phyloP scores from a whole-genome alignment of 2,113 vertebrate species.

The Apteryx mantelli region DNA sequence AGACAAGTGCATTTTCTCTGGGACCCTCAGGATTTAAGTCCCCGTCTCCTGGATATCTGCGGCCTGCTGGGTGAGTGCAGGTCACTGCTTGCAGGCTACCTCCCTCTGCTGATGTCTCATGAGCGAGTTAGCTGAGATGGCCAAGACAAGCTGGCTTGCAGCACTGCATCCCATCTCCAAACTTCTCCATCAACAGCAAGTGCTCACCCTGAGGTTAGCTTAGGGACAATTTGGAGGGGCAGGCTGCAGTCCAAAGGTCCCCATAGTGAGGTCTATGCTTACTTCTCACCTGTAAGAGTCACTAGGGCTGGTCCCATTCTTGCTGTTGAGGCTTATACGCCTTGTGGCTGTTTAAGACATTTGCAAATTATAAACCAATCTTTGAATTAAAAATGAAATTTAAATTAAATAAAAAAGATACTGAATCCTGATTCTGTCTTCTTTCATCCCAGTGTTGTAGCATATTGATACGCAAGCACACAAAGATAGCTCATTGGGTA shows the following conservation, averaged over 20 bases:
- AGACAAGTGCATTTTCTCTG: background rate
- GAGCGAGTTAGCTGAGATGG: fast-evolving
- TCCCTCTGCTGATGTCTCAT: fast-evolving
- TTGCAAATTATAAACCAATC: background rate
- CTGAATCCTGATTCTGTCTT: background rate
- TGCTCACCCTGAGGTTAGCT: fast-evolving
- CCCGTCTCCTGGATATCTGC: background rate
- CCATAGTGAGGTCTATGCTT: background rate
- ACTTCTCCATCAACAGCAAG: fast-evolving
- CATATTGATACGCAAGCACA: background rate
- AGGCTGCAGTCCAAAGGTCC: background rate
- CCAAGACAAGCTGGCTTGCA: background rate
- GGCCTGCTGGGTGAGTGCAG: fast-evolving
- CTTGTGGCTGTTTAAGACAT: background rate
- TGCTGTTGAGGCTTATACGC: background rate
- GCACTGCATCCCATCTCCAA: fast-evolving
- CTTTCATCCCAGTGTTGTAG: background rate
- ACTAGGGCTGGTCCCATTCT: background rate
- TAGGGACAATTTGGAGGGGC: background rate
- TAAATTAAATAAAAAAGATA: background rate
- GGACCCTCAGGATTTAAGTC: background rate
- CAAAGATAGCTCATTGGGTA: background rate
- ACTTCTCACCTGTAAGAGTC: background rate
- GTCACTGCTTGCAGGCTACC: fast-evolving
- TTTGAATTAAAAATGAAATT: background rate